Conservation (phyloP, 2,797 vertebrate species). For the Cottoperca gobio region DNA sequence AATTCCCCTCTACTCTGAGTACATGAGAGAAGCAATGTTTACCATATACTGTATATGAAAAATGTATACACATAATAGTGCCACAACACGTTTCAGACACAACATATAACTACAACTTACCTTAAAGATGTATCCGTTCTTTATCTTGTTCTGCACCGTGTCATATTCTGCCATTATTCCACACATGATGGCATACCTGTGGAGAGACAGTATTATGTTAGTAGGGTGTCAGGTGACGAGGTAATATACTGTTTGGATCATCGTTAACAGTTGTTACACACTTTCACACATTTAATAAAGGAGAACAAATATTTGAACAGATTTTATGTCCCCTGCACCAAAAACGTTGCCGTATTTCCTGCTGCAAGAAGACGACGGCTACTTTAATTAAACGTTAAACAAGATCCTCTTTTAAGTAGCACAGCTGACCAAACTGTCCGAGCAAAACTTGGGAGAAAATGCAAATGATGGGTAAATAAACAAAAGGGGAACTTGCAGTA, state of each 20-base stretch:
- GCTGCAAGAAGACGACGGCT: neutral
- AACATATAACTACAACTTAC: constrained; percentile 75
- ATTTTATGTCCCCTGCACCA: neutral
- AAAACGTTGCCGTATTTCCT: neutral
- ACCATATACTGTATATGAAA: neutral
- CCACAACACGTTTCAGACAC: neutral
- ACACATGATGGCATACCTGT: constrained; percentile 96
- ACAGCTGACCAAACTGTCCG: neutral
- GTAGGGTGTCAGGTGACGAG: neutral
- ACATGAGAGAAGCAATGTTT: neutral
- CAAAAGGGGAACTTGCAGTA: neutral
- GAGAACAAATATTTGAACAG: neutral
- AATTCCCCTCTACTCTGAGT: neutral
- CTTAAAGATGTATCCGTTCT: constrained; percentile 96
- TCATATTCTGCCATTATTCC: constrained; percentile 95
- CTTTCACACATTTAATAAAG: neutral
- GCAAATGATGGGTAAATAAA: neutral
- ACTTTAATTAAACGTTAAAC: neutral
- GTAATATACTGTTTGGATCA: neutral
- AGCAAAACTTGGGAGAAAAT: no score
- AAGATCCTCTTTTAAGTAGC: neutral
- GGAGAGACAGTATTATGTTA: constrained; percentile 40
- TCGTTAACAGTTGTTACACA: neutral
- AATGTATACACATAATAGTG: neutral
- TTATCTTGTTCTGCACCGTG: constrained; percentile 96